phyloP scores from a whole-genome alignment of 2,888 invertebrate genomes.

The Shargacucullia verbasci region DNA sequence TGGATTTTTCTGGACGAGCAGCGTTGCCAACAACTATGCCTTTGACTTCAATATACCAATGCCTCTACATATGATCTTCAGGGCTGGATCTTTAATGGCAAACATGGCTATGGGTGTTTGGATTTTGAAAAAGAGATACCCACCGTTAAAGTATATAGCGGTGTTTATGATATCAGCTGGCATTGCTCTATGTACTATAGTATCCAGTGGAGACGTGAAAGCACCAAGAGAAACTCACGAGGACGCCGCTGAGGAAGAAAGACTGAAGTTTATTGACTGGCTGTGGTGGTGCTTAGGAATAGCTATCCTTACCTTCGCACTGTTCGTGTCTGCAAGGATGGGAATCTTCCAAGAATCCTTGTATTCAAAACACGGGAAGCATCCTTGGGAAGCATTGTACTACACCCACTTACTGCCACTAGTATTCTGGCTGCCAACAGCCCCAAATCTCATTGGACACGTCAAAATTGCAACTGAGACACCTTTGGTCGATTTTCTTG shows the following conservation, averaged over 20 bases:
- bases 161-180: conserved; percentile 98
- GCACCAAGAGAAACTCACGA: conserved; percentile 83
- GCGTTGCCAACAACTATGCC: conserved; percentile 98
- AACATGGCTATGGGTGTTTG: conserved; percentile 98
- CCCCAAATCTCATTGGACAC: conserved; percentile 93
- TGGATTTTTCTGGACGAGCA: conserved; percentile 96
- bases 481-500: conserved; percentile 90
- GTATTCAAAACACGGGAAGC: conserved; percentile 95
- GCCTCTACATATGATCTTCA: conserved; percentile 99
- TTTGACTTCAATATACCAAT: conserved; percentile 99
- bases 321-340: conserved; percentile 98
- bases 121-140: conserved; percentile 95
- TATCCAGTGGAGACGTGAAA: conserved; percentile 93
- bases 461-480: conserved; percentile 92
- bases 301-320: conserved; percentile 94
- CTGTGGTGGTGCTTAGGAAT: conserved; percentile 93
- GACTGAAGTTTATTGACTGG: conserved; percentile 81
- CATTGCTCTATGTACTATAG: conserved; percentile 96
- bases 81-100: conserved; percentile 98
- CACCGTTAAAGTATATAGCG: conserved; percentile 95
- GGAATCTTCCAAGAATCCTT: conserved; percentile 98
- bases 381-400: conserved; percentile 96
- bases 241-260: conserved; percentile 80
- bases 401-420: conserved; percentile 97
- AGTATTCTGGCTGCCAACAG: conserved; percentile 95